Evolutionary conservation across 2,797 vertebrate species (phyloP).

Genomic region (Mus minutoides): DNA sequence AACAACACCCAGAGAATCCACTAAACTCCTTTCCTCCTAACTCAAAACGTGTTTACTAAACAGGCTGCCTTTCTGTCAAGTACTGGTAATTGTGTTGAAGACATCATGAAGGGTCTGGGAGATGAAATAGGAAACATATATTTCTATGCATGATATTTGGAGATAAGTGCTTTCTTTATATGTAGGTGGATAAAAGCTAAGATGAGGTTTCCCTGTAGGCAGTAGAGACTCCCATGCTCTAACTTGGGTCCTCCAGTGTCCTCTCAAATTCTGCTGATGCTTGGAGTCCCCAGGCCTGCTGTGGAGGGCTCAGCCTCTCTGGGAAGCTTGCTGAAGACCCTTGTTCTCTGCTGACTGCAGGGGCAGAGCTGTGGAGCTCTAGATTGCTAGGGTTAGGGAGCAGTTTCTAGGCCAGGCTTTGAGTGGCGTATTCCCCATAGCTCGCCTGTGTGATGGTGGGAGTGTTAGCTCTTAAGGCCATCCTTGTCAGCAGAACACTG

Average conservation of each 20-base stretch:
- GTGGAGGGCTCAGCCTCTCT: neutral
- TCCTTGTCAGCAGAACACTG: neutral
- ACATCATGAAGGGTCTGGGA: neutral
- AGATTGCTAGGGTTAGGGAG: neutral
- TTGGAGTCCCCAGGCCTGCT: neutral
- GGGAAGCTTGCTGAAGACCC: neutral
- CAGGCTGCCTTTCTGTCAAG: neutral
- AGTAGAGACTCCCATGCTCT: neutral
- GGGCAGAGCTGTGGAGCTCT: neutral
- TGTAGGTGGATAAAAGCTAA: neutral
- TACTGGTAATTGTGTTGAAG: neutral
- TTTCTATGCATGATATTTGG: neutral
- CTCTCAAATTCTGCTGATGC: neutral
- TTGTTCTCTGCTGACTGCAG: constrained; percentile 7
- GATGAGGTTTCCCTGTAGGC: neutral
- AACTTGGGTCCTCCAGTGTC: neutral
- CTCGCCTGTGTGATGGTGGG: neutral
- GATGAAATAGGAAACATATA: neutral
- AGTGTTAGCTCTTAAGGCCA: neutral
- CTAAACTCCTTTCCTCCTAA: neutral
- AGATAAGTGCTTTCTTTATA: neutral
- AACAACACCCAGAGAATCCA: neutral
- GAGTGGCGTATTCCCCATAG: neutral
- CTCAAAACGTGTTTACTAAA: neutral
- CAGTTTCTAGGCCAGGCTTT: neutral